Conservation (phyloP, 2,888 invertebrate species). For the Drosophila histrio region DNA sequence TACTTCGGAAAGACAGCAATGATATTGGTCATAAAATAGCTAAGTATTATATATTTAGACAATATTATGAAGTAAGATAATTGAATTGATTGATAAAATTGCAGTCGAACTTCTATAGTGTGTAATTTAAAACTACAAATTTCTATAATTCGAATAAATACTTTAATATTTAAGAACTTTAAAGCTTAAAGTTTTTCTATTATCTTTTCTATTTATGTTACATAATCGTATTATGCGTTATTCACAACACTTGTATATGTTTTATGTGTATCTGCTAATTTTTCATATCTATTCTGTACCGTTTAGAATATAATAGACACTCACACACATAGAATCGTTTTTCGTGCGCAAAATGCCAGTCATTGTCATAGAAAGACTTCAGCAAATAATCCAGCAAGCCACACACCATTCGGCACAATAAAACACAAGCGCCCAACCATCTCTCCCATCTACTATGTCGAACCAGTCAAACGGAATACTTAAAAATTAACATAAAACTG, state of each 20-base stretch:
- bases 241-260: background rate
- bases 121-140: too few relatives aligned
- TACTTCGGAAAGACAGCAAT: too few relatives aligned
- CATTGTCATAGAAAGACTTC: constrained; percentile 15
- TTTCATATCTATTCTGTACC: constrained; percentile 10
- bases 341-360: background rate
- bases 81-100: too few relatives aligned
- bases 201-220: background rate
- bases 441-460: constrained; percentile 8
- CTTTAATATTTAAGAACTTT: too few relatives aligned
- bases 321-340: background rate
- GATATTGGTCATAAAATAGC: too few relatives aligned
- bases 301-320: constrained; percentile 10
- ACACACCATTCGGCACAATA: background rate
- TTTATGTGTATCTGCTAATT: background rate
- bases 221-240: background rate
- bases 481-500: constrained; percentile 69
- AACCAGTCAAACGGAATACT: constrained; percentile 46
- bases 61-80: too few relatives aligned
- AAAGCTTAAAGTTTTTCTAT: background rate
- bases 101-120: too few relatives aligned
- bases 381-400: background rate
- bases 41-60: too few relatives aligned
- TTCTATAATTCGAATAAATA: too few relatives aligned
- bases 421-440: background rate